Base-by-base conservation (phyloP, 2,888 invertebrate genomes). In the Neoaliturus tenellus region DNA sequence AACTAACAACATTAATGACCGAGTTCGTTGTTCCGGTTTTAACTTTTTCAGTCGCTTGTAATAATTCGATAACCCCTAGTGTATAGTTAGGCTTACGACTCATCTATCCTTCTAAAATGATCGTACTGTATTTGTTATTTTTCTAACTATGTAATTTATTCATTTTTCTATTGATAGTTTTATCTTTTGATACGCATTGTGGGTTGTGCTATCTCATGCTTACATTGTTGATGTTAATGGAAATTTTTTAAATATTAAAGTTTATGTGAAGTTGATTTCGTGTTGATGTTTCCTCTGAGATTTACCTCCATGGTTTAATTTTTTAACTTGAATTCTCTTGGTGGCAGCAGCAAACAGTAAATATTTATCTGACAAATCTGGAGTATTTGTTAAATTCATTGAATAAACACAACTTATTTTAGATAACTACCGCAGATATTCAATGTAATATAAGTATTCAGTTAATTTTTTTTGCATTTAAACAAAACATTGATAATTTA, bases 141-240 rank as follows among this genome's bases (percentile, higher is more conserved):
- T 75, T 83, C 62, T 83, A 83, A 75, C 75, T 83, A 73, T 75
- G 62, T 83, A 83, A 75, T 75, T 75, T 62, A 83, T 75, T 75
- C 73, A 31, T 39, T 71, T 83, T 75, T 83, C 75, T 83, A 75
- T 75, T 41, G 62, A 75, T 83, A 75, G 81, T 41, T 73, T 35
- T 62, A 78, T 62, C 51, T 83, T 75, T 83, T 83, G 75, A 83
- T 83, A 83, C 75, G 75, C 75, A 75, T 83, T 83, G 83, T 83
- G 83, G 83, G 83, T 75, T 75, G 82, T 82, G 83, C 83, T 83
- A 83, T 82, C 41, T 82, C 71, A 51, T 81, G 58, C 62, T 81
- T 75, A 75, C 75, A 75, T 75, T 75, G 75, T 75, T 75, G 75
- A 41, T 75, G 75, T 75, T 44, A 25, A 75, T 75, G 75, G 75